A percentile compares a stretch with the other conserved stretches of the same genome.
phyloP scores from a whole-genome alignment of 2,797 vertebrate genomes.

The Orientallactaga sibirica region DNA sequence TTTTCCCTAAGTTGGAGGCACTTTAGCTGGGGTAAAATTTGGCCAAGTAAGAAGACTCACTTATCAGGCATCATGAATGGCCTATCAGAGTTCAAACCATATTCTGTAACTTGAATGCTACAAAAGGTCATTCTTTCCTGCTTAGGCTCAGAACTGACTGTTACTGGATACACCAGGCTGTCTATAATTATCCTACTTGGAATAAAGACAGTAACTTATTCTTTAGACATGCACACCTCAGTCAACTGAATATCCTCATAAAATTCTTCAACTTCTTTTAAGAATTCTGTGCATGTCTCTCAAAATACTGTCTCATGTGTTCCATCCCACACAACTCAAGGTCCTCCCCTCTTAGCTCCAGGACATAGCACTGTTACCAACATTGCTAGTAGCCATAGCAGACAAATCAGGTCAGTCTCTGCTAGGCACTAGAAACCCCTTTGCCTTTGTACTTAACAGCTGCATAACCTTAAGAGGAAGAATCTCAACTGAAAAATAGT shows the following conservation, averaged over 20 bases:
- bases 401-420: background rate
- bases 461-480: background rate
- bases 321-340: background rate
- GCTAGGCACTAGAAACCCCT: background rate
- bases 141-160: background rate
- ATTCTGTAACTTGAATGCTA: conserved; percentile 43
- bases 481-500: background rate
- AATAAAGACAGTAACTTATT: conserved; percentile 5
- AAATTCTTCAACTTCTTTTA: background rate
- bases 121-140: conserved; percentile 50
- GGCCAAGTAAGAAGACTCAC: conserved; percentile 51
- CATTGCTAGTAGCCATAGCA: background rate
- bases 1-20: conserved; percentile 47
- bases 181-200: background rate
- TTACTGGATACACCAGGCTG: conserved; percentile 30
- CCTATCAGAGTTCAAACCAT: conserved; percentile 16
- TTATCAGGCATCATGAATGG: conserved; percentile 46
- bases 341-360: background rate
- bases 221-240: background rate
- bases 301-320: background rate
- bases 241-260: background rate
- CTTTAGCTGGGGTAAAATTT: conserved; percentile 37
- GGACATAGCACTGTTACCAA: fast-evolving
- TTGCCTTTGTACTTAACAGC: background rate
- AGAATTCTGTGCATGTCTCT: background rate